phyloP scores from a whole-genome alignment of 2,113 vertebrate species.

The Alosa alosa region DNA sequence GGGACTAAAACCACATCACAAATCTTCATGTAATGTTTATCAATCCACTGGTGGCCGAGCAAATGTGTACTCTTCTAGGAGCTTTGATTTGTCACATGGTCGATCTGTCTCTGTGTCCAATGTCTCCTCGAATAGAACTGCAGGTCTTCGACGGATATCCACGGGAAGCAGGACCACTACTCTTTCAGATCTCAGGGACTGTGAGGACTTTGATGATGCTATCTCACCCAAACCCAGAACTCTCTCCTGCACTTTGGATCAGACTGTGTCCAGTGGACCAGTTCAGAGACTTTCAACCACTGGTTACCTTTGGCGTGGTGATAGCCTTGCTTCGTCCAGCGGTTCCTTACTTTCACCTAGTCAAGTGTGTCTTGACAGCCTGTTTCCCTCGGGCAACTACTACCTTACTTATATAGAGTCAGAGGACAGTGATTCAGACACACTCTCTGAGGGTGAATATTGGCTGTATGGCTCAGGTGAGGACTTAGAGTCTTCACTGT shows the following conservation, averaged over 20 bases:
- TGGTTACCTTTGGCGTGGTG: not conserved
- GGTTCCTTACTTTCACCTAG: not conserved
- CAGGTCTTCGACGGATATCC: not conserved
- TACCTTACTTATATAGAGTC: not conserved
- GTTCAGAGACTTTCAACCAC: not conserved
- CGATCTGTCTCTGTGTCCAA: constrained; percentile 3
- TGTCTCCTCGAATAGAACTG: not conserved
- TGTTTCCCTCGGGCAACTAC: not conserved
- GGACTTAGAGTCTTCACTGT: not conserved
- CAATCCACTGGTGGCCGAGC: not conserved
- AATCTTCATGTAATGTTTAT: not conserved
- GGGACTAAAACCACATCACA: not conserved
- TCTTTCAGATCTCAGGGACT: not conserved
- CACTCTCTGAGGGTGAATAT: not conserved
- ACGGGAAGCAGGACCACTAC: not conserved
- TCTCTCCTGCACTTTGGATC: not conserved
- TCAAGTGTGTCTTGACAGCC: not conserved
- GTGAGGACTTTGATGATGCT: not conserved
- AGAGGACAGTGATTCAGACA: not conserved
- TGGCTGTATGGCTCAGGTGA: not conserved
- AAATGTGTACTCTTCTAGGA: not conserved
- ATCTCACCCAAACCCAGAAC: not conserved
- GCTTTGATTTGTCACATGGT: not conserved
- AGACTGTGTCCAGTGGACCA: not conserved
- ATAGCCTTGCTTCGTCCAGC: not conserved